phyloP scores from a whole-genome alignment of 2,113 vertebrate genomes.

The Phycodurus eques region DNA sequence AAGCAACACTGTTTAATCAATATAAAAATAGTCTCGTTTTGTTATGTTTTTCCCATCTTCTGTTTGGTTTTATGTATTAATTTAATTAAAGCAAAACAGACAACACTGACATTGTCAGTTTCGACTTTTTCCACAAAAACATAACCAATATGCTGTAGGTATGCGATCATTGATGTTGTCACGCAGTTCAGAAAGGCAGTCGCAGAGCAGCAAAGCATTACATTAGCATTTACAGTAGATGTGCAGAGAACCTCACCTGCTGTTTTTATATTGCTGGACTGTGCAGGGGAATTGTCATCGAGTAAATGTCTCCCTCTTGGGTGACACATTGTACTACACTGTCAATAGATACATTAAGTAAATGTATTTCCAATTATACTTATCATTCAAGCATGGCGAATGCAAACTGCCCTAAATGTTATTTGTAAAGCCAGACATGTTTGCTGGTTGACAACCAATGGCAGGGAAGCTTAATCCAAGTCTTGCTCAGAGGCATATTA shows the following conservation, averaged over 20 bases:
- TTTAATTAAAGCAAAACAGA: background rate
- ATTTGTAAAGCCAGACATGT: conserved; percentile 10
- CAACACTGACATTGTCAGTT: background rate
- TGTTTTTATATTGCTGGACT: conserved; percentile 30
- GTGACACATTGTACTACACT: conserved; percentile 14
- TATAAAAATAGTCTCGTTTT: too few species aligned
- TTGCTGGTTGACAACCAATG: conserved; percentile 41
- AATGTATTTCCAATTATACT: conserved; percentile 27
- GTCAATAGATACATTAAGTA: conserved; percentile 22
- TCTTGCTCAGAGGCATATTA: background rate
- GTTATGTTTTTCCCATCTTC: too few species aligned
- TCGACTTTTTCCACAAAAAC: background rate
- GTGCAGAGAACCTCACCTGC: conserved; percentile 41
- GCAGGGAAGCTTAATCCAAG: background rate
- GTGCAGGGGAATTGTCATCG: conserved; percentile 40
- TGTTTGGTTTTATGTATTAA: too few species aligned
- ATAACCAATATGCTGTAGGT: background rate
- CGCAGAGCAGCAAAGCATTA: conserved; percentile 42
- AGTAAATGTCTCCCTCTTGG: conserved; percentile 29
- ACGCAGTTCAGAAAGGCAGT: conserved; percentile 47
- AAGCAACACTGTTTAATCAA: too few species aligned
- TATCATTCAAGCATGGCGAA: conserved; percentile 24
- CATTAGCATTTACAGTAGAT: conserved; percentile 68
- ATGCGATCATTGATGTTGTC: conserved; percentile 48
- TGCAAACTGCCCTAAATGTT: conserved; percentile 10